Percentiles rank a stretch among this genome's conserved stretches.
phyloP scores from a whole-genome alignment of 2,888 invertebrate species.

The Drosophila maculinotata region DNA sequence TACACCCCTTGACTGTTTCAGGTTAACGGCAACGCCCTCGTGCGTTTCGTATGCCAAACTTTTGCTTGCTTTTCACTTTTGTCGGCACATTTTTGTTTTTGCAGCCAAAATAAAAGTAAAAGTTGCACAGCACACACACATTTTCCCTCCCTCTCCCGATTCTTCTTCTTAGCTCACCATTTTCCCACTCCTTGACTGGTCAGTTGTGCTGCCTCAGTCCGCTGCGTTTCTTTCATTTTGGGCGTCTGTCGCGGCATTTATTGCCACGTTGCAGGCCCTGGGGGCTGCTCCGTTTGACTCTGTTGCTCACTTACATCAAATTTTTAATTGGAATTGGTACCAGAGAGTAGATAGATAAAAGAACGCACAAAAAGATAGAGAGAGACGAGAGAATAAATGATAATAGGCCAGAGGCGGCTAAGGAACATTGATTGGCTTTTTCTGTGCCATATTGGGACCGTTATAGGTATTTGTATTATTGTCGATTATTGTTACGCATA shows the following conservation, averaged over 20 bases:
- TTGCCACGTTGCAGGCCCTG: slow-evolving; percentile 64
- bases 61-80: slow-evolving; percentile 79
- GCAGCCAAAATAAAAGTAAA: slow-evolving; percentile 76
- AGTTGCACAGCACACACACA: slow-evolving; percentile 43
- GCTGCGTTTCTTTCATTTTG: slow-evolving; percentile 39
- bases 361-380: background rate
- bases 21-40: slow-evolving; percentile 31
- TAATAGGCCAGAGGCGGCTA: slow-evolving; percentile 43
- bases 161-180: background rate
- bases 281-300: slow-evolving; percentile 59
- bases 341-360: slow-evolving; percentile 19
- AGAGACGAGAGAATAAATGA: slow-evolving; percentile 3
- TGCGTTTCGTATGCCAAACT: slow-evolving; percentile 45
- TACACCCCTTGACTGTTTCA: background rate
- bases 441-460: slow-evolving; percentile 7
- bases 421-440: slow-evolving; percentile 45
- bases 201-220: slow-evolving; percentile 35
- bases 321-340: slow-evolving; percentile 74
- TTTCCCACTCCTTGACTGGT: slow-evolving; percentile 40
- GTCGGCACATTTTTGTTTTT: slow-evolving; percentile 67
- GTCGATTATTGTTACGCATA: slow-evolving; percentile 6
- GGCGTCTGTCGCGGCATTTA: slow-evolving; percentile 74
- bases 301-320: slow-evolving; percentile 77
- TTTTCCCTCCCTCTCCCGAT: background rate
- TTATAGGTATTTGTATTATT: background rate